phyloP scores from a whole-genome alignment of 1,140 invertebrate species.

The Teleogryllus occipitalis region DNA sequence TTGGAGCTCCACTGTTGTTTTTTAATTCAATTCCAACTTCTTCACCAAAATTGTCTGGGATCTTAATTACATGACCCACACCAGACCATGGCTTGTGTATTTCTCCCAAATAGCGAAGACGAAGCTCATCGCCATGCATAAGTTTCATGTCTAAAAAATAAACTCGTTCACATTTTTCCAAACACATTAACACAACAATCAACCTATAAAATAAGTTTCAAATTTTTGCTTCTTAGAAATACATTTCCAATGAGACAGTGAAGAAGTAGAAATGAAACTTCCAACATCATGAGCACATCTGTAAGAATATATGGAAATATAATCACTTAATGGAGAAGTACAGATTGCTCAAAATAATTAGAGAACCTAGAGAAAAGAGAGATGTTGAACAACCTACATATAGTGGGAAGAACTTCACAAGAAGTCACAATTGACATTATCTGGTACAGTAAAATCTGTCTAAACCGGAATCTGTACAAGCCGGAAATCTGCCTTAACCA shows the following conservation, averaged over 20 bases:
- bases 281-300: too few species aligned
- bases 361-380: too few species aligned
- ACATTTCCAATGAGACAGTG: neutral
- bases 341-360: too few species aligned
- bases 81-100: conserved; percentile 89
- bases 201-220: neutral
- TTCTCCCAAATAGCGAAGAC: conserved; percentile 88
- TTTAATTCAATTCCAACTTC: conserved; percentile 97
- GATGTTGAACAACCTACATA: too few species aligned
- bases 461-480: too few species aligned
- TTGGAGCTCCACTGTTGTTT: conserved; percentile 78
- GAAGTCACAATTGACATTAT: too few species aligned
- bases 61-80: conserved; percentile 95
- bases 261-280: neutral
- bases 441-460: too few species aligned
- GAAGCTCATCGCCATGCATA: conserved; percentile 98
- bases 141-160: conserved; percentile 77
- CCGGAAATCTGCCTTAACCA: too few species aligned
- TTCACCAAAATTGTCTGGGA: conserved; percentile 97
- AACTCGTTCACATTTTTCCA: neutral
- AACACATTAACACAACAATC: neutral
- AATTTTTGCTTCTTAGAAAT: neutral
- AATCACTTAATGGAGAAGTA: too few species aligned
- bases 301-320: too few species aligned
- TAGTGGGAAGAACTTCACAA: too few species aligned